Percentiles rank a stretch among this genome's conserved stretches.
Conservation (phyloP, 2,797 vertebrate species). For the Salarias fasciatus region DNA sequence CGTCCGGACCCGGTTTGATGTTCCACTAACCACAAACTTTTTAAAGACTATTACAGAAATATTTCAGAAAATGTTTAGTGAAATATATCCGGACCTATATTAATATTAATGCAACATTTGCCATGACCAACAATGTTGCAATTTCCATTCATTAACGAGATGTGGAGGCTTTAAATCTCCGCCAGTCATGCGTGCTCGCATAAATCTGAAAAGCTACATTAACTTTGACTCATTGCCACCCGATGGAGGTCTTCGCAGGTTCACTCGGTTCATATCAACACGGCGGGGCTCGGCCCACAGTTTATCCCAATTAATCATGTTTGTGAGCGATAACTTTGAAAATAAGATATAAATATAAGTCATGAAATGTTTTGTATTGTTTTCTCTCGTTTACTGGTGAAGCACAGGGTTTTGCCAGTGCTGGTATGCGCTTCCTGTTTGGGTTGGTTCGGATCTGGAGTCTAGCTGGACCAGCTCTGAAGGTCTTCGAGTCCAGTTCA, state of each 20-base stretch:
- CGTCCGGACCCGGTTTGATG: background rate
- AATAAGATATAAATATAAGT: constrained; percentile 5
- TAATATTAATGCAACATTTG: background rate
- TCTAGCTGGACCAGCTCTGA: background rate
- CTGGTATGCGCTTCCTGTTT: constrained; percentile 13
- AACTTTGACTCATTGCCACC: constrained; percentile 1
- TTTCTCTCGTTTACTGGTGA: constrained; percentile 8
- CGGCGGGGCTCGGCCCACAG: background rate
- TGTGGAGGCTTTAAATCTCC: constrained; percentile 1
- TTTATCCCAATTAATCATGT: background rate
- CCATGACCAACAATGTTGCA: background rate
- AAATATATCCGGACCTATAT: background rate
- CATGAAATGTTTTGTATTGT: constrained; percentile 4
- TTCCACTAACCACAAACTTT: background rate
- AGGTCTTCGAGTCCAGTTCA: constrained; percentile 1
- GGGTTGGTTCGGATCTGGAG: constrained; percentile 12
- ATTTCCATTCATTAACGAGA: background rate
- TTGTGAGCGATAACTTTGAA: constrained; percentile 1
- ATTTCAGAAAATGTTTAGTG: background rate
- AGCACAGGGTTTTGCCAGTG: constrained; percentile 9
- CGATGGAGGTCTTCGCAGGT: background rate
- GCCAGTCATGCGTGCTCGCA: constrained; percentile 1
- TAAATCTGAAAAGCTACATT: constrained; percentile 4
- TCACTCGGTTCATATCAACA: background rate
- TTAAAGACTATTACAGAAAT: background rate